phyloP scores from a whole-genome alignment of 1,140 invertebrate genomes.

The Pseudobourletiella spinata region DNA sequence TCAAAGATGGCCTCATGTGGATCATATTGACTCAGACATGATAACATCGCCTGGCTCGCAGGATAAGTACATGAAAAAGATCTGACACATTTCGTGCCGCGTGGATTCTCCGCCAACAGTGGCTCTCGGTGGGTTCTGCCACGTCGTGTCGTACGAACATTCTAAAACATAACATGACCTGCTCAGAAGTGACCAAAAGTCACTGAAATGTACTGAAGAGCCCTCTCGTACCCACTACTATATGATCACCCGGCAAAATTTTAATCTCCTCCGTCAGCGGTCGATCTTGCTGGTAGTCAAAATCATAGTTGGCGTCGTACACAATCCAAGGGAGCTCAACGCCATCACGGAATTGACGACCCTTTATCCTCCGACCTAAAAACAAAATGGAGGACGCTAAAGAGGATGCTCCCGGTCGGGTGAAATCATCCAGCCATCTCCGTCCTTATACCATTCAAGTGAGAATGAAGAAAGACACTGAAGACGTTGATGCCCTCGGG shows the following conservation, averaged over 20 bases:
- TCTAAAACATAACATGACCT: background rate
- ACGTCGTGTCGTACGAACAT: conserved; percentile 1
- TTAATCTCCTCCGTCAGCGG: conserved; percentile 1
- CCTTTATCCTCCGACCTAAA: conserved; percentile 51
- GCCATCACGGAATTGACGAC: conserved; percentile 53
- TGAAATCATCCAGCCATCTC: background rate
- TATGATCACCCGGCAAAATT: conserved; percentile 16
- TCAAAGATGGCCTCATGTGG: too few relatives aligned
- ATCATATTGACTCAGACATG: too few relatives aligned
- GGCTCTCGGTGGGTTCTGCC: background rate
- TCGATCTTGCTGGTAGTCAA: conserved; percentile 49
- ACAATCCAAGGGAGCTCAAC: conserved; percentile 55
- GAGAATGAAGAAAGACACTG: conserved; percentile 21
- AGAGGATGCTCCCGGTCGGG: background rate
- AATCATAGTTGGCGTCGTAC: conserved; percentile 56
- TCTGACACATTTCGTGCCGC: conserved; percentile 10
- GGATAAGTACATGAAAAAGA: too few relatives aligned
- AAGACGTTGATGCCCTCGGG: conserved; percentile 20
- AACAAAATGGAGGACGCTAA: background rate
- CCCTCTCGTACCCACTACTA: background rate
- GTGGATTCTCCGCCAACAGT: background rate
- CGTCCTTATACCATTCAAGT: conserved; percentile 8
- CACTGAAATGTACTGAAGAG: background rate
- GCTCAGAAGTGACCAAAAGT: background rate
- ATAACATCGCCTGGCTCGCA: too few relatives aligned